Conservation (phyloP, 2,888 invertebrate species). For the Cyrtodaria siliqua region DNA sequence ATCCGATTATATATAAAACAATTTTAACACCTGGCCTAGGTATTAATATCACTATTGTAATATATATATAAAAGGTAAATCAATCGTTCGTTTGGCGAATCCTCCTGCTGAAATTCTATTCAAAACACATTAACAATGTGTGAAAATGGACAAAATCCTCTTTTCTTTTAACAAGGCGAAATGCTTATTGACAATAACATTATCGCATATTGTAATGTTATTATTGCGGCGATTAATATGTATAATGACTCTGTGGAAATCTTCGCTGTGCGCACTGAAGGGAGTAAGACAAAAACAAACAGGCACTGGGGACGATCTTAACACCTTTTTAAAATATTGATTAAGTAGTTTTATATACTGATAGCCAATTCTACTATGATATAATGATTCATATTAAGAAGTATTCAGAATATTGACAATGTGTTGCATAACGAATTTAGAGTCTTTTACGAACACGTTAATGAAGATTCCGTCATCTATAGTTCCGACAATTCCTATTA, state of each 20-base stretch:
- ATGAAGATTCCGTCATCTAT: too few relatives aligned
- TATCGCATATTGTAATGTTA: conserved; percentile 4
- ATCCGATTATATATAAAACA: conserved; percentile 47
- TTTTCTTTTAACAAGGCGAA: conserved; percentile 10
- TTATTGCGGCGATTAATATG: too few relatives aligned
- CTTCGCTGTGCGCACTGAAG: neutral
- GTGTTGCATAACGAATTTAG: too few relatives aligned
- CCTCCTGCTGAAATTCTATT: conserved; percentile 21
- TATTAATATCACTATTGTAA: conserved; percentile 54
- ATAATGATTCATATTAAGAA: too few relatives aligned
- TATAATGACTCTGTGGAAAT: too few relatives aligned
- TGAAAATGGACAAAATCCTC: conserved; percentile 46
- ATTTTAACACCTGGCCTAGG: conserved; percentile 55
- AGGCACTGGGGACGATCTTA: neutral
- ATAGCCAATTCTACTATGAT: too few relatives aligned
- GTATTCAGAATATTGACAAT: too few relatives aligned
- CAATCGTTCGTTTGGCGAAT: too few relatives aligned
- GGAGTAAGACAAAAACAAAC: conserved; percentile 3
- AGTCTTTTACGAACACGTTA: too few relatives aligned
- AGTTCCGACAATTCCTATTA: too few relatives aligned
- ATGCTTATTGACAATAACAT: conserved; percentile 6
- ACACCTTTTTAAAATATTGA: conserved; percentile 13
- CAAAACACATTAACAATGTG: conserved; percentile 55
- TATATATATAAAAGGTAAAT: conserved; percentile 7
- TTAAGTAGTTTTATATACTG: neutral